phyloP scores from a whole-genome alignment of 2,888 invertebrate species.

The Apocheima hispidaria region DNA sequence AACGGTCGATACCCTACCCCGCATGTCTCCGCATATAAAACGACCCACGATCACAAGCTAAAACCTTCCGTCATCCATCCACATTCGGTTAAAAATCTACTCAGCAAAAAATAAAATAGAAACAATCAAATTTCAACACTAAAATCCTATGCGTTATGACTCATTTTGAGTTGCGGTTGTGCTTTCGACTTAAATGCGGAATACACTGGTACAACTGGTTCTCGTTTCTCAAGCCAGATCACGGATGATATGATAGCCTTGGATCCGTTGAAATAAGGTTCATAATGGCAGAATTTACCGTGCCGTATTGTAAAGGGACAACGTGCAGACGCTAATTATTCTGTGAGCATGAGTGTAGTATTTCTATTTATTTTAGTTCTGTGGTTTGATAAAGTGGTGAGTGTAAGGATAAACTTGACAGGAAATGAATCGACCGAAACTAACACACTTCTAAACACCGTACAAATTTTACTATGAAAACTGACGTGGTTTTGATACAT shows the following conservation, averaged over 20 bases:
- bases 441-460: no score
- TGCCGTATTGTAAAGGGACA: background rate
- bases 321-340: background rate
- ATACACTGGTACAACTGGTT: constrained; percentile 33
- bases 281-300: constrained; percentile 4
- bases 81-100: constrained; percentile 8
- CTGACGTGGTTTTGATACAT: no score
- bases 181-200: constrained; percentile 22
- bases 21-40: constrained; percentile 36
- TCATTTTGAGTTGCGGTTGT: constrained; percentile 8
- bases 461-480: no score
- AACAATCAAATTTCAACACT: background rate
- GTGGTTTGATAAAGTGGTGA: background rate
- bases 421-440: no score
- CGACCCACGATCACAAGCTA: constrained; percentile 7
- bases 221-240: constrained; percentile 26
- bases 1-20: constrained; percentile 64
- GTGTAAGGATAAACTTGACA: no score
- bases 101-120: background rate
- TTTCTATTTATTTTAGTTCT: background rate
- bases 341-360: background rate
- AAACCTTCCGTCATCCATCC: constrained; percentile 20
- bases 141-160: constrained; percentile 6
- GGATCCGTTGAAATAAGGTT: constrained; percentile 19
- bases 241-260: constrained; percentile 24